phyloP scores from a whole-genome alignment of 2,797 vertebrate species.

The Acanthurus tractus region DNA sequence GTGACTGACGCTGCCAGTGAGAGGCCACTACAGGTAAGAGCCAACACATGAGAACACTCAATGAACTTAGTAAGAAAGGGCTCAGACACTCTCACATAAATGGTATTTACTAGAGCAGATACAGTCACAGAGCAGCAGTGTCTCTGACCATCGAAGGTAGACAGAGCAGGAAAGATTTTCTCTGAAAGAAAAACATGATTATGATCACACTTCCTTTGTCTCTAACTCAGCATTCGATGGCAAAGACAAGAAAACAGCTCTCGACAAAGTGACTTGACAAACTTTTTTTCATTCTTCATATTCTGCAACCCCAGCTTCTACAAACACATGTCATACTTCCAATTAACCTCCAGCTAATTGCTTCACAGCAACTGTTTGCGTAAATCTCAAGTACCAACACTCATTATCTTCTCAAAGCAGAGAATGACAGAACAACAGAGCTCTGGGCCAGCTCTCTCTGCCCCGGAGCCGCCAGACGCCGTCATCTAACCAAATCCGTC shows the following conservation, averaged over 20 bases:
- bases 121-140: slow-evolving; percentile 18
- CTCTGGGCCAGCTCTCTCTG: neutral
- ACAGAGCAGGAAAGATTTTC: neutral
- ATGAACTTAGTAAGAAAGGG: slow-evolving; percentile 44
- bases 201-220: slow-evolving; percentile 28
- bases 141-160: neutral
- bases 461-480: neutral
- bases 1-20: slow-evolving; percentile 34
- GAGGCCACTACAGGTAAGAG: slow-evolving; percentile 42
- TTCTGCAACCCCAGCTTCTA: neutral
- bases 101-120: slow-evolving; percentile 6
- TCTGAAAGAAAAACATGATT: neutral
- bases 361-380: slow-evolving; percentile 59
- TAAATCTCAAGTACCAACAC: slow-evolving; percentile 53
- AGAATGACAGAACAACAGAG: slow-evolving; percentile 20
- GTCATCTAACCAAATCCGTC: neutral
- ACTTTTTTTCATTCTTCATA: slow-evolving; percentile 8
- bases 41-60: slow-evolving; percentile 34
- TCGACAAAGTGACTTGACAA: slow-evolving; percentile 27
- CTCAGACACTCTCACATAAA: slow-evolving; percentile 27
- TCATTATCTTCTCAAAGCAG: slow-evolving; percentile 66
- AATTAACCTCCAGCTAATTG: slow-evolving; percentile 74
- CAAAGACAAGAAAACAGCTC: neutral
- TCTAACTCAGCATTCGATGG: neutral
- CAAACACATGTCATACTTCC: slow-evolving; percentile 45